Percentiles rank a stretch among this genome's conserved stretches.
phyloP scores from a whole-genome alignment of 2,113 vertebrate species.

The Spea bombifrons region DNA sequence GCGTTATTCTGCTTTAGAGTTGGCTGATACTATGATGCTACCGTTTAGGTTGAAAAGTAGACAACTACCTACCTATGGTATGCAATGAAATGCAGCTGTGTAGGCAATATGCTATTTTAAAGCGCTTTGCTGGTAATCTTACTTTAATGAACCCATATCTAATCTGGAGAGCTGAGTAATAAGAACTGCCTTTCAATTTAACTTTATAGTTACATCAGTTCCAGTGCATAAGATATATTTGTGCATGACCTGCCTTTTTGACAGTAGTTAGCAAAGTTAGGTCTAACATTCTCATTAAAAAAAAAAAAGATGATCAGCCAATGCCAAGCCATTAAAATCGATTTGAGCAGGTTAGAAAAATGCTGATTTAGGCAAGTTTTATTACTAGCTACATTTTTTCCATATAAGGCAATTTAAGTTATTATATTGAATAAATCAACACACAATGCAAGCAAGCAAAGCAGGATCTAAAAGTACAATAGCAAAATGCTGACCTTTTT shows the following conservation, averaged over 20 bases:
- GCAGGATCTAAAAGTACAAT: conserved; percentile 1
- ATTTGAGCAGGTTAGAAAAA: not conserved
- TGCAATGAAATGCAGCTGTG: too few relatives aligned
- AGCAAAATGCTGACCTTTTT: conserved; percentile 37
- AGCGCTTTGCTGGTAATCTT: too few relatives aligned
- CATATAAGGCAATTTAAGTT: not conserved
- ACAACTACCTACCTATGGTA: too few relatives aligned
- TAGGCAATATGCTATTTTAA: too few relatives aligned
- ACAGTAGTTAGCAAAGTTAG: not conserved
- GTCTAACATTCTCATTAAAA: not conserved
- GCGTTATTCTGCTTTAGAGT: too few relatives aligned
- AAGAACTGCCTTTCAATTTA: too few relatives aligned
- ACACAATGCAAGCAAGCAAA: conserved; percentile 21
- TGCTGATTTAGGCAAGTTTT: not conserved
- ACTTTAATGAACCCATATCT: too few relatives aligned
- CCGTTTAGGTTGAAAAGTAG: too few relatives aligned
- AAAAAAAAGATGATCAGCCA: not conserved
- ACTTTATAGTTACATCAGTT: too few relatives aligned
- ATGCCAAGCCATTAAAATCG: not conserved
- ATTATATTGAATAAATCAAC: not conserved
- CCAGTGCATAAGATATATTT: too few relatives aligned
- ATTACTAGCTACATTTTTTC: not conserved
- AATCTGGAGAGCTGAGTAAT: too few relatives aligned
- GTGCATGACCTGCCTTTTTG: not conserved
- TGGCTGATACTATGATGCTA: too few relatives aligned